Evolutionary conservation across 2,888 invertebrate species (phyloP).

Genomic region (Eledona agricola): DNA sequence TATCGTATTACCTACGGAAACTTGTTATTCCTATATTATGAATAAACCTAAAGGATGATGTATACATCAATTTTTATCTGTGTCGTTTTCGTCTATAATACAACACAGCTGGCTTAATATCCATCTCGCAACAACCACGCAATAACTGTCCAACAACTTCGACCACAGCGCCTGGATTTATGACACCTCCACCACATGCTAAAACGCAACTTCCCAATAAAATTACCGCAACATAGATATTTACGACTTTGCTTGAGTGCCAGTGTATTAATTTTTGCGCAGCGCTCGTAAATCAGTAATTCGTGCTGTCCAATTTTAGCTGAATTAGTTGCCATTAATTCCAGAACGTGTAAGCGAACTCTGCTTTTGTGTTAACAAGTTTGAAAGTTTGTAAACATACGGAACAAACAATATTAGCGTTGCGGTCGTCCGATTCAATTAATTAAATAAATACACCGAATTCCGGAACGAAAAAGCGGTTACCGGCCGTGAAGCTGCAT

Average conservation of each 20-base stretch:
- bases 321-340: slow-evolving; percentile 5
- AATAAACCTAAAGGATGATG: slow-evolving; percentile 9
- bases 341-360: slow-evolving; percentile 1
- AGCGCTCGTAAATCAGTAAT: too few relatives aligned
- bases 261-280: too few relatives aligned
- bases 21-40: slow-evolving; percentile 16
- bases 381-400: slow-evolving; percentile 11
- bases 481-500: too few relatives aligned
- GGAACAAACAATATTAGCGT: slow-evolving; percentile 9
- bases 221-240: slow-evolving; percentile 12
- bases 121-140: slow-evolving; percentile 6
- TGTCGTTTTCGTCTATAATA: slow-evolving; percentile 4
- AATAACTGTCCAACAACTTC: slow-evolving; percentile 22
- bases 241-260: slow-evolving; percentile 11
- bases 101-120: slow-evolving; percentile 6
- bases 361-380: slow-evolving; percentile 10
- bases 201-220: slow-evolving; percentile 18
- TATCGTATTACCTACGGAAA: slow-evolving; percentile 4
- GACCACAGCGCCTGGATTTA: slow-evolving; percentile 19
- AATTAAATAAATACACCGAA: slow-evolving; percentile 13
- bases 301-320: slow-evolving; percentile 1
- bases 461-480: slow-evolving; percentile 3
- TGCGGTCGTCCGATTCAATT: slow-evolving; percentile 10
- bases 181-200: slow-evolving; percentile 10
- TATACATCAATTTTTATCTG: background rate